Conservation (phyloP, 2,888 invertebrate genomes). For the Lasius fuliginosus region DNA sequence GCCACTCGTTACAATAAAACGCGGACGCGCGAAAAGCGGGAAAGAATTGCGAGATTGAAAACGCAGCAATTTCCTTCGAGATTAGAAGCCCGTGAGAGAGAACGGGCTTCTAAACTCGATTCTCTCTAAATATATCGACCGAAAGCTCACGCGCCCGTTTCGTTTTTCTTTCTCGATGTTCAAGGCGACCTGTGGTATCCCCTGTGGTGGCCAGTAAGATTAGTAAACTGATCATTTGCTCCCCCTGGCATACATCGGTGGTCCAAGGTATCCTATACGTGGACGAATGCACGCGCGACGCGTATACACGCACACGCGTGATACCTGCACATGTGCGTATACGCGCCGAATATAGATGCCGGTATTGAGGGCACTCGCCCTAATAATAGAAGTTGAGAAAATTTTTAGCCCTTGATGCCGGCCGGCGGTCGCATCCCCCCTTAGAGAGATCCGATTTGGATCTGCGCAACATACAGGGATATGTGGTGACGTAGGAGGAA, state of each 20-base stretch:
- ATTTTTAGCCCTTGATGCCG: conserved; percentile 86
- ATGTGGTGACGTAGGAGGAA: conserved; percentile 27
- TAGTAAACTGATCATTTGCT: conserved; percentile 57
- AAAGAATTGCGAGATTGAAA: conserved; percentile 24
- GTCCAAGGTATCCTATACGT: conserved; percentile 67
- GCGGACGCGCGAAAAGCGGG: not conserved
- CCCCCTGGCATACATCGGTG: conserved; percentile 52
- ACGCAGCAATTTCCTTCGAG: conserved; percentile 4
- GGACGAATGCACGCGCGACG: conserved; percentile 47
- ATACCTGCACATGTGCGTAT: conserved; percentile 71
- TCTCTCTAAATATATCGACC: conserved; percentile 15
- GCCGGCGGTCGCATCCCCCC: conserved; percentile 72
- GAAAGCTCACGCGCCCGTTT: not conserved
- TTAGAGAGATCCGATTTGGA: conserved; percentile 77
- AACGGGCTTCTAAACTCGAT: not conserved
- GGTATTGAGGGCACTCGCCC: conserved; percentile 85
- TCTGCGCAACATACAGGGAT: conserved; percentile 60
- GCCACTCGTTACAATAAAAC: conserved; percentile 8
- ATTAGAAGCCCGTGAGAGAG: not conserved
- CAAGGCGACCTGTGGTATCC: conserved; percentile 43
- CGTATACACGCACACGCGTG: conserved; percentile 52
- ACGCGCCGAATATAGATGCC: conserved; percentile 83
- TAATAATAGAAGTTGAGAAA: conserved; percentile 85
- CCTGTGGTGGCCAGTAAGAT: conserved; percentile 54
- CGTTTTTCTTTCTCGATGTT: conserved; percentile 5